Base-by-base conservation (phyloP, 1,140 invertebrate genomes). In the Nephila pilipes region DNA sequence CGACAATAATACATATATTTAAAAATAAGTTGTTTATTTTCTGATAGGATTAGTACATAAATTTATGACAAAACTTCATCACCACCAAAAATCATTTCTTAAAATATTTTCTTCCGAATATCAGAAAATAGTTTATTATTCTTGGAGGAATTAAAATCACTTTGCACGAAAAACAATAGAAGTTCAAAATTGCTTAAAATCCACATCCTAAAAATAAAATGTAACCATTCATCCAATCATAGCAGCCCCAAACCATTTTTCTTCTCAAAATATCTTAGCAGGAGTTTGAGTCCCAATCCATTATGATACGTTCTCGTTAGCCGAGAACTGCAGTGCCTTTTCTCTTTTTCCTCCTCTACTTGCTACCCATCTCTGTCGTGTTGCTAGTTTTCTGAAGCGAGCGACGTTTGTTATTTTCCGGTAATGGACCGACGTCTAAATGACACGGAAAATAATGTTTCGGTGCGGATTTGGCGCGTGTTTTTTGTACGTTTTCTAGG, bases 361-460 rank as follows among this genome's bases (percentile, higher is more conserved):
- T 12, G 29, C 55, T 58, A 46, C 38, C 38, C 38, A 46, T 32
- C 54, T 6, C 25, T 85, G 83, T 60, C 80, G n/a, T 58, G 55
- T 25, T 58, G 83, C 55, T 58, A 18, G 36, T 46, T 81, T 60
- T 85, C 29, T n/a, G 54, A 85, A 4, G 14, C 1, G 22, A 87
- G 85, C 25, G 29, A 87, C 55, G 85, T 87, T 87, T 57, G 85
- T 60, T 87, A 87, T 87, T 87, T 87, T 87, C 25, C 10, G n/a
- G 57, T 87, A 87, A 87, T 87, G 85, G 54, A 87, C 85, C 85
- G 25, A 18, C 85, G 25, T 87, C 85, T 87, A 87, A 87, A 87
- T 87, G 85, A 36, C 85, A 87, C 57, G 57, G 85, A 60, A 63
- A 87, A 60, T 87, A 60, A 87, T 63, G 85, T 32, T 87, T 87